Base-by-base conservation (phyloP, 2,113 vertebrate species). In the Alethe diademata region DNA sequence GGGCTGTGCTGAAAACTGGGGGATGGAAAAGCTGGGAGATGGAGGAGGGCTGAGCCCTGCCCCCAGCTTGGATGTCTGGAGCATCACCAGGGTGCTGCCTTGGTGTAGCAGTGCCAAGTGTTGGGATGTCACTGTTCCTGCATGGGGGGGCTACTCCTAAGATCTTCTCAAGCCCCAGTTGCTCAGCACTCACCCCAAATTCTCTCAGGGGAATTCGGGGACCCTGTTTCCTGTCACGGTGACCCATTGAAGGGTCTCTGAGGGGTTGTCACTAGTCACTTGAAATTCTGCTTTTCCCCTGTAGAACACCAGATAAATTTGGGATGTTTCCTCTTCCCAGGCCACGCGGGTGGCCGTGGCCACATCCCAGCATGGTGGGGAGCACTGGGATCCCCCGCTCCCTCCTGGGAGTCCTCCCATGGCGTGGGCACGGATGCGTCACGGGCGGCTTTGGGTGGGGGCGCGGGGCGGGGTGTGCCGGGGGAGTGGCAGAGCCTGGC, bases 291-390 rank as follows among this genome's bases (percentile, higher is more conserved):
- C 48, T 79, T 70, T 36, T 8, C 11, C 19, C 19, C 10, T 22
- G 12, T 35, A 25, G 73, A 90, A 14, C 8, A 8, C 28, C 9
- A 31, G 36, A 88, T 11, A 54, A 57, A 19, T 81, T n/a, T 2
- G 18, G 51, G 58, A 7, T 2, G 0, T 61, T 15, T 5, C 3
- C 57, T 33, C 29, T 78, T 40, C 50, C 29, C 11, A 11, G 38
- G n/a, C 78, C 28, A 1, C 2, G 0, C 0, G 0, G 28, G 19
- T 13, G 72, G 48, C 54, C 0, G 0, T 2, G 14, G 78, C 54
- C 42, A 4, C 42, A 7, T 33, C 53, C 56, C 1, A 2, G 19
- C 40, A 0, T 7, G 9, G 4, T 0, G 0, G 43, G 93, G 80
- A 80, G 19, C 8, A 0, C 3, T 3, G 66, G 33, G 80, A 83